Evolutionary conservation across 2,113 vertebrate genomes (phyloP).

Genomic region (Onychostruthus taczanowskii): DNA sequence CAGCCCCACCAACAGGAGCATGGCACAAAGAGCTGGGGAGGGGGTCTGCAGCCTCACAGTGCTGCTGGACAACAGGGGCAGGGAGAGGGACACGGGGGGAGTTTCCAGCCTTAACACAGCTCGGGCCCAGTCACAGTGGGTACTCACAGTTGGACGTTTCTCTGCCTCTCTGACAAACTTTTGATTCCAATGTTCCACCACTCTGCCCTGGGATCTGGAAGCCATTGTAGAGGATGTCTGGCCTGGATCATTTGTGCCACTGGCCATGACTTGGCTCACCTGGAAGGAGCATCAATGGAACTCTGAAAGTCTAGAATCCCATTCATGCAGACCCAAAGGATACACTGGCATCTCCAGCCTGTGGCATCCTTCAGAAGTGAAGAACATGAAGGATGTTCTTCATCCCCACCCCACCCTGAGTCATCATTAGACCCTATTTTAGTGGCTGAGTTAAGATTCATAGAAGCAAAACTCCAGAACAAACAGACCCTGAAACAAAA

Average conservation of each 20-base stretch:
- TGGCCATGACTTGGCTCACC: constrained; percentile 1
- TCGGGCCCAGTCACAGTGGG: neutral
- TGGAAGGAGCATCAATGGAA: neutral
- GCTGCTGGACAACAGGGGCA: neutral
- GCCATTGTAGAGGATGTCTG: constrained; percentile 6
- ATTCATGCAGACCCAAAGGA: neutral
- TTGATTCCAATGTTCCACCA: neutral
- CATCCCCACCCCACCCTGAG: no score
- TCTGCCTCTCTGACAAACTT: neutral
- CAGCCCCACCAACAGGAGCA: neutral
- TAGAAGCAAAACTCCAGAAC: neutral
- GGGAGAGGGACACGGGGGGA: neutral
- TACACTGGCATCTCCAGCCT: neutral
- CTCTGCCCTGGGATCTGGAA: neutral
- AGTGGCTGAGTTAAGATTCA: neutral
- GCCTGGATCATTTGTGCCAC: neutral
- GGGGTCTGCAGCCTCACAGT: neutral
- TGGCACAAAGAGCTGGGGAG: neutral
- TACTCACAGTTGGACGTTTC: neutral
- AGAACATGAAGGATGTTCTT: neutral
- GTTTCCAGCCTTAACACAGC: neutral
- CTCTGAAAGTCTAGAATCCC: neutral
- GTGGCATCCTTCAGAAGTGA: neutral
- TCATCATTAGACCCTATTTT: neutral
- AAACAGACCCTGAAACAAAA: neutral